Conservation (phyloP, 2,113 vertebrate genomes). For the Ceyx margarethae region DNA sequence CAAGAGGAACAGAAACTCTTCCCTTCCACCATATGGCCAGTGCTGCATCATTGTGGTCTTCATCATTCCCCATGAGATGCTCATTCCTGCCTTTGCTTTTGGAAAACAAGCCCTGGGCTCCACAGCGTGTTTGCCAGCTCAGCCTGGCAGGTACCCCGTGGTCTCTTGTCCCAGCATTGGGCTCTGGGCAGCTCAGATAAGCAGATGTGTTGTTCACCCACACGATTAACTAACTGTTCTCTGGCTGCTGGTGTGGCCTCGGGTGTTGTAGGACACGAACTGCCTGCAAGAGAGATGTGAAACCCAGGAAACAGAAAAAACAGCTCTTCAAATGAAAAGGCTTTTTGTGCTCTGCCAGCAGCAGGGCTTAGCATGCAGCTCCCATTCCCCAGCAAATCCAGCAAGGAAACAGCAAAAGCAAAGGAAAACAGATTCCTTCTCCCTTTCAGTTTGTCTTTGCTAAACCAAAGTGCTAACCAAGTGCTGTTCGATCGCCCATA, state of each 20-base stretch:
- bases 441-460: not conserved
- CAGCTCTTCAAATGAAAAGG: not conserved
- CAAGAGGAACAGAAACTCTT: not conserved
- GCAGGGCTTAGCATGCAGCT: not conserved
- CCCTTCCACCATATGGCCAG: fast-evolving
- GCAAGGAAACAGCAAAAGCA: not conserved
- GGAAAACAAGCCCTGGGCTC: not conserved
- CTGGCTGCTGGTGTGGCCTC: fast-evolving
- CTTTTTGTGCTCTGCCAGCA: fast-evolving
- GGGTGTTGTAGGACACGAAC: not conserved
- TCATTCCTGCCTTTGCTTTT: not conserved
- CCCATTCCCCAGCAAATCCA: fast-evolving
- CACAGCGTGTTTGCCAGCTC: fast-evolving
- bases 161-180: fast-evolving
- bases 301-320: not conserved
- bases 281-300: not conserved
- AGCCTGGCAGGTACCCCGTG: fast-evolving
- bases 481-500: not conserved
- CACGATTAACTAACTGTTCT: not conserved
- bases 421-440: not conserved
- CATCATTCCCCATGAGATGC: fast-evolving
- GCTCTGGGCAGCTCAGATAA: not conserved
- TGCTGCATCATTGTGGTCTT: not conserved
- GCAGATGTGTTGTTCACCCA: not conserved
- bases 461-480: fast-evolving